Evolutionary conservation across 2,797 vertebrate genomes (phyloP).

Genomic region (Apodemus agrarius): DNA sequence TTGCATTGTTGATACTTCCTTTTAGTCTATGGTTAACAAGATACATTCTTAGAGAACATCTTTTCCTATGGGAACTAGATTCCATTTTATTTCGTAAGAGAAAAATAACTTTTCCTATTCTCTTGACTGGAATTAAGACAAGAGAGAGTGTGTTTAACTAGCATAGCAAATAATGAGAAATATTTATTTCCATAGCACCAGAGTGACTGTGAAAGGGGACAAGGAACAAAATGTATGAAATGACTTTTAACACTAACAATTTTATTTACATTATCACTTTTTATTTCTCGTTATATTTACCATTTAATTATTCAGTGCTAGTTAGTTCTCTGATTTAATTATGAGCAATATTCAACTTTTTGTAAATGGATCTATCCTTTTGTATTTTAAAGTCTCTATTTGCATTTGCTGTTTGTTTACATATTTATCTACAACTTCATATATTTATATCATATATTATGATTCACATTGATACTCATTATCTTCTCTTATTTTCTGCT

Average conservation of each 20-base stretch:
- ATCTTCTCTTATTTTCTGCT: background rate
- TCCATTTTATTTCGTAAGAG: conserved; percentile 17
- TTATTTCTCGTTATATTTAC: conserved; percentile 36
- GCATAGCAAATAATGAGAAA: background rate
- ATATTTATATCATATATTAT: background rate
- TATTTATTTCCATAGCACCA: background rate
- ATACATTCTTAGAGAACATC: background rate
- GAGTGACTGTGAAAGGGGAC: background rate
- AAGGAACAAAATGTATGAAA: background rate
- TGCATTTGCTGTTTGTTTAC: background rate
- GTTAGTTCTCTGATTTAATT: conserved; percentile 9
- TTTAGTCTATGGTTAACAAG: background rate
- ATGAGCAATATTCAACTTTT: background rate
- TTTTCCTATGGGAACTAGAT: conserved; percentile 40
- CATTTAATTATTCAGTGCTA: conserved; percentile 50
- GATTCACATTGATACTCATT: background rate
- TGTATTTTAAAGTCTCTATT: background rate
- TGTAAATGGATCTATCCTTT: background rate
- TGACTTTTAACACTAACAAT: background rate
- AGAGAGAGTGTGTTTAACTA: background rate
- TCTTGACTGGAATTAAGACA: conserved; percentile 15
- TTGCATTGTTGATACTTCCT: conserved; percentile 16
- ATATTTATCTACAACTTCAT: background rate
- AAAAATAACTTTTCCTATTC: conserved; percentile 16
- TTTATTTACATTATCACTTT: conserved; percentile 33